Conservation (phyloP, 2,888 invertebrate genomes). For the Rugalucina vietnamica region DNA sequence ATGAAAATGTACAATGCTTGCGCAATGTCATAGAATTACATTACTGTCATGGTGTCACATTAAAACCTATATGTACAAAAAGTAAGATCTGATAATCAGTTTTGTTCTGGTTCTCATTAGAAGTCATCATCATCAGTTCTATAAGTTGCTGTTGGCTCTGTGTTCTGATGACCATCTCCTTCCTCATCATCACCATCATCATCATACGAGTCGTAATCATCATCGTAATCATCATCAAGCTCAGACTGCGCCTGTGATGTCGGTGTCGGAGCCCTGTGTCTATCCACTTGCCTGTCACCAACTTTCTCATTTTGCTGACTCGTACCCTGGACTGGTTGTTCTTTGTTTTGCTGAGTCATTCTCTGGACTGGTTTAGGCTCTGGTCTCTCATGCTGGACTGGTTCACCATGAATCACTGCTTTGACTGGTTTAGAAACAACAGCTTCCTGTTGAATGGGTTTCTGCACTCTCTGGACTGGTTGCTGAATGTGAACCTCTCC, state of each 20-base stretch:
- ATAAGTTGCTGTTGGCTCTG: constrained; percentile 55
- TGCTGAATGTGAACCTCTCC: constrained; percentile 7
- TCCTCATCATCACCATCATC: constrained; percentile 20
- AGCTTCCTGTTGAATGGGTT: background rate
- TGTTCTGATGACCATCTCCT: constrained; percentile 30
- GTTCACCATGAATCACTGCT: background rate
- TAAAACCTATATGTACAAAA: background rate
- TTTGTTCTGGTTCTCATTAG: background rate
- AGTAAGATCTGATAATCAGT: background rate
- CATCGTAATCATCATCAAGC: constrained; percentile 18
- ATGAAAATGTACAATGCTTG: background rate
- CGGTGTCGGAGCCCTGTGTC: background rate
- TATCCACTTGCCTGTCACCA: background rate
- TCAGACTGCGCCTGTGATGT: background rate
- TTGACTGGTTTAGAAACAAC: background rate
- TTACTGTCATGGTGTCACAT: background rate
- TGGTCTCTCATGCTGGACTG: background rate
- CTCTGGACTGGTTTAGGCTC: background rate
- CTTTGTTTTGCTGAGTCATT: background rate
- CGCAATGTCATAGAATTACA: background rate
- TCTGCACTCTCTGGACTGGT: constrained; percentile 5
- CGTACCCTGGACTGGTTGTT: background rate
- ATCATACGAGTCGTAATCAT: constrained; percentile 20
- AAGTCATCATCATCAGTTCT: constrained; percentile 63
- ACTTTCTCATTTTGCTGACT: too few species aligned